Evolutionary conservation across 2,888 invertebrate genomes (phyloP).

Genomic region (Cetonia aurata): DNA sequence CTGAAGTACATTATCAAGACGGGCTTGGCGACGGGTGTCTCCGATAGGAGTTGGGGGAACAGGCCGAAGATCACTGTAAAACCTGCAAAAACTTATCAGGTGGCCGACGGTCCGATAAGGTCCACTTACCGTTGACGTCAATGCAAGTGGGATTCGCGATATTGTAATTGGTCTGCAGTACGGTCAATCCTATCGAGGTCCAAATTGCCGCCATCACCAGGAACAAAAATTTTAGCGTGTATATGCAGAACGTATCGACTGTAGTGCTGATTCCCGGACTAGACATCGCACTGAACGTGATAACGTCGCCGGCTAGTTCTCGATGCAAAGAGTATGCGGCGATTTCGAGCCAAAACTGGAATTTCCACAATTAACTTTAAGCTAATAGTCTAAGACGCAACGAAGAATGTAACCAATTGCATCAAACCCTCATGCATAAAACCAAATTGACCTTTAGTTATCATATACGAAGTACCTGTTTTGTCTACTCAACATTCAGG

Average conservation of each 20-base stretch:
- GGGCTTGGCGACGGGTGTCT: background rate
- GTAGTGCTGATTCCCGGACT: conserved; percentile 43
- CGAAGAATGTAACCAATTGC: background rate
- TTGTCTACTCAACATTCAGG: no score
- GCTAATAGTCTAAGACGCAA: background rate
- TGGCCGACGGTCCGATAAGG: no score
- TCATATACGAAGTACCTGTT: no score
- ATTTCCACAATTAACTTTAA: conserved; percentile 7
- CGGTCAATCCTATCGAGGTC: conserved; percentile 37
- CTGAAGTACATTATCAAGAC: conserved; percentile 23
- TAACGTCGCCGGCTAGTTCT: conserved; percentile 43
- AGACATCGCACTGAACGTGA: conserved; percentile 43
- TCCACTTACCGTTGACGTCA: conserved; percentile 31
- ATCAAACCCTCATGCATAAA: background rate
- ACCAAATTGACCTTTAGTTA: background rate
- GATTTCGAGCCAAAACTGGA: conserved; percentile 43
- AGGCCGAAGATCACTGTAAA: conserved; percentile 32
- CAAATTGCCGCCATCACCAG: conserved; percentile 39
- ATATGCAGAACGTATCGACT: conserved; percentile 40
- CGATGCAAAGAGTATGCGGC: conserved; percentile 38
- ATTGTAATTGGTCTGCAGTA: conserved; percentile 20
- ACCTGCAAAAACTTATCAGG: conserved; percentile 21
- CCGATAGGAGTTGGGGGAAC: conserved; percentile 34
- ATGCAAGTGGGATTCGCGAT: conserved; percentile 30
- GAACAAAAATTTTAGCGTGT: conserved; percentile 38